Evolutionary conservation across 2,797 vertebrate genomes (phyloP).

Genomic region (Phrynocephalus forsythii): DNA sequence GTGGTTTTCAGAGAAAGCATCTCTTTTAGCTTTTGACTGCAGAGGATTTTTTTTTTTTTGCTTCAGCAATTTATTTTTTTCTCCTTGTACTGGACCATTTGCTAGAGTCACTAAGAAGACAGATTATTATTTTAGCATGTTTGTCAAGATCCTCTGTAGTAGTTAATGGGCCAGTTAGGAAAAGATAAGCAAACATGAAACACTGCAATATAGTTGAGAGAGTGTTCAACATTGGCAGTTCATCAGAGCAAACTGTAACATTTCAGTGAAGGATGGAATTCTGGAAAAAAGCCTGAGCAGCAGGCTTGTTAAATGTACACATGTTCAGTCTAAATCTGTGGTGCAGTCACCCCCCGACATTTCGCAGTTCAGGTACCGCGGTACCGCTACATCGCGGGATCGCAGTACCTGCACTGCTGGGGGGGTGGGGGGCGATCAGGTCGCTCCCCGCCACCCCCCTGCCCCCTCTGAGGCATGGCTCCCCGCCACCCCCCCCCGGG

Average conservation of each 20-base stretch:
- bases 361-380: too few species aligned
- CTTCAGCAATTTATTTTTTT: background rate
- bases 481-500: too few species aligned
- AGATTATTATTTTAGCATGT: background rate
- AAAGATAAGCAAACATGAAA: constrained; percentile 38
- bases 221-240: background rate
- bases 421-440: too few species aligned
- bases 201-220: background rate
- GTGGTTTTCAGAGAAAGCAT: background rate
- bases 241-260: background rate
- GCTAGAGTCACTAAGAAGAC: background rate
- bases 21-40: background rate
- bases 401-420: too few species aligned
- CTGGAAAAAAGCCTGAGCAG: background rate
- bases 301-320: background rate
- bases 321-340: background rate
- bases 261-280: constrained; percentile 37
- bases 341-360: too few species aligned
- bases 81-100: background rate
- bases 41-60: background rate
- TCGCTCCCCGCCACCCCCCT: too few species aligned
- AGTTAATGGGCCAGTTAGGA: constrained; percentile 19
- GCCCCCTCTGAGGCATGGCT: too few species aligned
- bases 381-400: too few species aligned
- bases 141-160: constrained; percentile 2